These are phyloP conservation scores for Penaeus monodon DNA, from an alignment of 2,888 invertebrate species.

Conservation along the genomic window DNA sequence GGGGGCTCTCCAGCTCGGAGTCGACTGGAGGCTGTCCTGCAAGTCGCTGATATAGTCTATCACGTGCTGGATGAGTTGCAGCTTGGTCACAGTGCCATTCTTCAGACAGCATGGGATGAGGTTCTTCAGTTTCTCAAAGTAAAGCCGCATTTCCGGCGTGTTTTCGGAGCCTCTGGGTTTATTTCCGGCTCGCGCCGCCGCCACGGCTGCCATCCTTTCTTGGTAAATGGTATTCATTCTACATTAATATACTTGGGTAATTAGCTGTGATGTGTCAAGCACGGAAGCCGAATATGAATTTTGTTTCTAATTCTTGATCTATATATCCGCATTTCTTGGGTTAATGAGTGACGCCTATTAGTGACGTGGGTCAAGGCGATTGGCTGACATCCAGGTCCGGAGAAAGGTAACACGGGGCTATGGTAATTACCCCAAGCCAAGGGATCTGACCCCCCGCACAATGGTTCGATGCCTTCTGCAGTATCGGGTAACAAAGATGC, in stretches of 20 bases:
- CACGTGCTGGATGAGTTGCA: conserved; percentile 49
- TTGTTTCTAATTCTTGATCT: no score
- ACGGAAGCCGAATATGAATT: no score
- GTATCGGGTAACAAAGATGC: conserved; percentile 3
- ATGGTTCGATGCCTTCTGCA: not conserved
- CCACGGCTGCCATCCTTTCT: conserved; percentile 39
- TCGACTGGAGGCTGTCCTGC: no score
- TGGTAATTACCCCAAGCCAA: not conserved
- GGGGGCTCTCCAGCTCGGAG: conserved; percentile 41
- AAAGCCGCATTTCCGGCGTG: conserved; percentile 28
- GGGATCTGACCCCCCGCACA: not conserved
- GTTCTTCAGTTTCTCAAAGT: conserved; percentile 37
- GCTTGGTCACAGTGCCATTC: conserved; percentile 29
- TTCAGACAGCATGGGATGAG: conserved; percentile 39
- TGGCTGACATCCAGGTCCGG: no score
- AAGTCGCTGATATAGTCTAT: conserved; percentile 47
- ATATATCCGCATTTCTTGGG: no score
- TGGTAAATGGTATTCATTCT: conserved; percentile 30
- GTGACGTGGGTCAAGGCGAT: no score
- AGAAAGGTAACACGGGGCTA: no score
- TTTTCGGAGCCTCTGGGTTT: conserved; percentile 8
- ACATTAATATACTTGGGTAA: not conserved
- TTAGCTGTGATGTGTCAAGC: not conserved
- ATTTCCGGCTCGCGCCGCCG: conserved; percentile 8
- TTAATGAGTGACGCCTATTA: no score